Conservation (phyloP, 2,888 invertebrate genomes). For the Plagodis dolabraria region DNA sequence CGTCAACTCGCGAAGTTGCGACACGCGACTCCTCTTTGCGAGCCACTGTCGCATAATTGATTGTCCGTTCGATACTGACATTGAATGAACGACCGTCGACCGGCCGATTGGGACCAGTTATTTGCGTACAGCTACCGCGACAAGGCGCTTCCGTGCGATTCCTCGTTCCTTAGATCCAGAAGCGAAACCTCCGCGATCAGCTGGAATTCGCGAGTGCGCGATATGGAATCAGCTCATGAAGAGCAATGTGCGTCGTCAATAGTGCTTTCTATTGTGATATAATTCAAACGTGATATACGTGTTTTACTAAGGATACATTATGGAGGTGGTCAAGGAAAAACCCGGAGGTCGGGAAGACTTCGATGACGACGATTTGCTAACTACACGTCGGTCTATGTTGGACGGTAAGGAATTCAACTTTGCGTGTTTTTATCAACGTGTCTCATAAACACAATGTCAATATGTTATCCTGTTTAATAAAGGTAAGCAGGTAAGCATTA, state of each 20-base stretch:
- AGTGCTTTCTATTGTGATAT: slow-evolving; percentile 31
- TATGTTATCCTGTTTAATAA: slow-evolving; percentile 11
- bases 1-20: slow-evolving; percentile 57
- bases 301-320: slow-evolving; percentile 45
- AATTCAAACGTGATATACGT: slow-evolving; percentile 30
- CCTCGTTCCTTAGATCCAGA: slow-evolving; percentile 37
- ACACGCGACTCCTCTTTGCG: slow-evolving; percentile 70
- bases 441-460: not conserved
- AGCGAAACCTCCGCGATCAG: slow-evolving; percentile 46
- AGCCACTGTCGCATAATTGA: slow-evolving; percentile 77
- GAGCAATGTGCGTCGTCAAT: slow-evolving; percentile 47
- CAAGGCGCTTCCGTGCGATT: slow-evolving; percentile 57
- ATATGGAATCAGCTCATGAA: slow-evolving; percentile 56
- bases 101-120: slow-evolving; percentile 73
- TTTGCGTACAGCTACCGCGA: slow-evolving; percentile 69
- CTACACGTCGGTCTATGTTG: slow-evolving; percentile 77
- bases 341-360: slow-evolving; percentile 61
- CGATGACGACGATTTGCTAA: slow-evolving; percentile 61
- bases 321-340: slow-evolving; percentile 72
- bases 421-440: not conserved
- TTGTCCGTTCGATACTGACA: slow-evolving; percentile 82
- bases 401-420: slow-evolving; percentile 68
- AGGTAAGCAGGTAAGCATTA: slow-evolving; percentile 8
- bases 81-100: slow-evolving; percentile 73
- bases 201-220: slow-evolving; percentile 46